Evolutionary conservation across 2,113 vertebrate genomes (phyloP).

Genomic region (Saimiri boliviensis): DNA sequence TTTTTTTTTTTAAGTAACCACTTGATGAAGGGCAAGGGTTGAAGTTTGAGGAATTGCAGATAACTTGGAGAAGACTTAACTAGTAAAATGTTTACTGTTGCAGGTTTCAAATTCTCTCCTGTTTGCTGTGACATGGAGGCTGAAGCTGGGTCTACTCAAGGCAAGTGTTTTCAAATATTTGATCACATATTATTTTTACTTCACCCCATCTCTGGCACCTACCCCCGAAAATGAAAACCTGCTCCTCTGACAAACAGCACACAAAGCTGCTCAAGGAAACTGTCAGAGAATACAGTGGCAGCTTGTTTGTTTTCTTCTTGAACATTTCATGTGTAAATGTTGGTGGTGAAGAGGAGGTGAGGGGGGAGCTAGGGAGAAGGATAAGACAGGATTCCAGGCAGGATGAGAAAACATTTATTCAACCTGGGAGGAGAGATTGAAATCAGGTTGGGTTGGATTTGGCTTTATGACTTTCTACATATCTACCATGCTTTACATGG

Average conservation of each 20-base stretch:
- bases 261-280: not conserved
- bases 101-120: constrained; percentile 79
- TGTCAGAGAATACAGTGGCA: constrained; percentile 7
- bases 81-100: constrained; percentile 49
- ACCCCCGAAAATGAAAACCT: not conserved
- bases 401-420: not conserved
- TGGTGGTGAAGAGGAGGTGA: not conserved
- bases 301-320: not conserved
- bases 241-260: not conserved
- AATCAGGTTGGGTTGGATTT: not conserved
- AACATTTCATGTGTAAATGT: not conserved
- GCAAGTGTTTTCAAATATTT: constrained; percentile 65
- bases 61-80: constrained; percentile 37
- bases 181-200: not conserved
- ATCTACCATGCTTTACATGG: not conserved
- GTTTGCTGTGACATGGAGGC: constrained; percentile 77
- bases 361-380: not conserved
- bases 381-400: not conserved
- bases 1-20: not conserved
- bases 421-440: not conserved
- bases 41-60: constrained; percentile 19
- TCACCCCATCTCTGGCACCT: not conserved
- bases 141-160: constrained; percentile 72
- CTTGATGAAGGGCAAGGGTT: not conserved
- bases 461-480: not conserved